Percentiles rank a stretch among this genome's conserved stretches.
Conservation (phyloP, 2,888 invertebrate species). For the Linyphia triangularis region DNA sequence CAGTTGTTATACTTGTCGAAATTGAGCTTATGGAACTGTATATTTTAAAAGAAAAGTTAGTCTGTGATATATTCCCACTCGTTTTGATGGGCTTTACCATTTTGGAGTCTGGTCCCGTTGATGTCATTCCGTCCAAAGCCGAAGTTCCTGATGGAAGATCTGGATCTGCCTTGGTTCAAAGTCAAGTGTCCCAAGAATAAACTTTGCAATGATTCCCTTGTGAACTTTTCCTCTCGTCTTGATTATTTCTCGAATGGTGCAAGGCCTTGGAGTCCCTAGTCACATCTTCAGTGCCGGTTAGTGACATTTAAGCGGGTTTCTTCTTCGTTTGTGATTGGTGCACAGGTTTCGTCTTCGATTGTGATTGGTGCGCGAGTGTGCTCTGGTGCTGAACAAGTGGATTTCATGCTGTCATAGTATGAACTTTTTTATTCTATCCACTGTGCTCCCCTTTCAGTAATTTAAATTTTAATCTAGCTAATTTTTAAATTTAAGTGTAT, state of each 20-base stretch:
- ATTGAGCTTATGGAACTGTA: not conserved
- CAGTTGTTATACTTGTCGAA: too few species aligned
- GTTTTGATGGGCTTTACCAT: too few species aligned
- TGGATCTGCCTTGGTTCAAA: not conserved
- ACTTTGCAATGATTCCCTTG: not conserved
- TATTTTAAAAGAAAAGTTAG: too few species aligned
- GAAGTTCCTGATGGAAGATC: not conserved
- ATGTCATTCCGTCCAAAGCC: too few species aligned
- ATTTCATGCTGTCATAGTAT: conserved; percentile 5
- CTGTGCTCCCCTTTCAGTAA: not conserved
- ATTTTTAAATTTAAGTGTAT: too few species aligned
- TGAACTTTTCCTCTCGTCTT: not conserved
- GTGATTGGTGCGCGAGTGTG: not conserved
- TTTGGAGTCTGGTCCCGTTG: too few species aligned
- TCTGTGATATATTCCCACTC: not conserved
- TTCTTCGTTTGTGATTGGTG: not conserved
- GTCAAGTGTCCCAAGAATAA: too few species aligned
- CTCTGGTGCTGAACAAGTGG: conserved; percentile 14
- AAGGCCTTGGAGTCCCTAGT: not conserved
- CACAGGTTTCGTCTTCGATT: not conserved
- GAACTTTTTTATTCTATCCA: not conserved
- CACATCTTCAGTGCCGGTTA: not conserved
- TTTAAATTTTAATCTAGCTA: not conserved
- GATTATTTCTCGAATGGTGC: too few species aligned
- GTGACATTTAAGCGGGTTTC: not conserved